These are phyloP conservation scores for Dryas iulia DNA, from an alignment of 1,140 invertebrate species.

Conservation along the genomic window DNA sequence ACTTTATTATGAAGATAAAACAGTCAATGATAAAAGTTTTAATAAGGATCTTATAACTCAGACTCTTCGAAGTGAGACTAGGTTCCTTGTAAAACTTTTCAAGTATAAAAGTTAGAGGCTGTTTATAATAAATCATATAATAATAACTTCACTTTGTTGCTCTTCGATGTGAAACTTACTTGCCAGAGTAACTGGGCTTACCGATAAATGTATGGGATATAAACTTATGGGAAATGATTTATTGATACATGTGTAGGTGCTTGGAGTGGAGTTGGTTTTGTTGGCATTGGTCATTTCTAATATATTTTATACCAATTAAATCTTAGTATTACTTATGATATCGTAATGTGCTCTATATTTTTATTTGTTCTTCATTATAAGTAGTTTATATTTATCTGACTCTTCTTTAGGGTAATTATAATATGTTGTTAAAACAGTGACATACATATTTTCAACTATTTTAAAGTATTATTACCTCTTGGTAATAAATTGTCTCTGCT, in stretches of 20 bases:
- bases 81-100: slow-evolving; percentile 22
- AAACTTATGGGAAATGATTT: not conserved
- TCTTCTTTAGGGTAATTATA: no score
- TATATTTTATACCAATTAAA: no score
- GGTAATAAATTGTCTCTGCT: no score
- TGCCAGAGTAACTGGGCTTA: not conserved
- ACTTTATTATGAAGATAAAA: slow-evolving; percentile 29
- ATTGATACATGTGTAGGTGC: not conserved
- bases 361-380: no score
- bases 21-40: slow-evolving; percentile 32
- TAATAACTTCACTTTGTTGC: slow-evolving; percentile 16
- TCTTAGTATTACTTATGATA: no score
- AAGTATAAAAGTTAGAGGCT: slow-evolving; percentile 22
- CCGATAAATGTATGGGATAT: not conserved
- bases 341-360: no score
- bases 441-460: no score
- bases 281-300: no score
- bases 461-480: no score
- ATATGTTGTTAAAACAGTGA: no score
- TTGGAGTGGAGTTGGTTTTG: no score
- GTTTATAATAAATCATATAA: slow-evolving; percentile 21
- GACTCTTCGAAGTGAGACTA: slow-evolving; percentile 23
- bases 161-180: not conserved
- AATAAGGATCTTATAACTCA: slow-evolving; percentile 36
- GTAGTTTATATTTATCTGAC: no score